Conservation (phyloP, 2,888 invertebrate species). For the Tachina grossa region DNA sequence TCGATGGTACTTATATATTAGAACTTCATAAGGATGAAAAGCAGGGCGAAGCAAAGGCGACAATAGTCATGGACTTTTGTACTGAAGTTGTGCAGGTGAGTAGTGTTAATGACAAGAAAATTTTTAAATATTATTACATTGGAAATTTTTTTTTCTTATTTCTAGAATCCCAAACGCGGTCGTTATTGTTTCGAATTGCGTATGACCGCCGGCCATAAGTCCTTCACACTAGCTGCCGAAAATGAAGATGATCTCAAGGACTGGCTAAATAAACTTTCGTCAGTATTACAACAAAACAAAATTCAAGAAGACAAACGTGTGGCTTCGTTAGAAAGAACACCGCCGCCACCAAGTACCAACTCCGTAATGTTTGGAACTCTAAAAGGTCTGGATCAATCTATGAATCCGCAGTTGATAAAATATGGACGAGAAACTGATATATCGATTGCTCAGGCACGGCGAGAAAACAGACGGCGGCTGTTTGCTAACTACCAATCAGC, state of each 20-base stretch:
- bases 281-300: slow-evolving; percentile 92
- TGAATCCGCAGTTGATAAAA: slow-evolving; percentile 95
- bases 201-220: slow-evolving; percentile 93
- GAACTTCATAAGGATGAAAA: slow-evolving; percentile 97
- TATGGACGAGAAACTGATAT: slow-evolving; percentile 95
- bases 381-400: slow-evolving; percentile 94
- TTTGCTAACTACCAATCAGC: slow-evolving; percentile 87
- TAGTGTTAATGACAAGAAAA: not conserved
- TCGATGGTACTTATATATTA: slow-evolving; percentile 94
- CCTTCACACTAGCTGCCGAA: slow-evolving; percentile 93
- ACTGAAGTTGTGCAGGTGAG: slow-evolving; percentile 92
- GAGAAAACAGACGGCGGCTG: slow-evolving; percentile 90
- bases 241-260: slow-evolving; percentile 91
- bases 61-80: slow-evolving; percentile 97
- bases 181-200: slow-evolving; percentile 93
- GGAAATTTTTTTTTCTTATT: not conserved
- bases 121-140: not conserved
- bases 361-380: slow-evolving; percentile 90
- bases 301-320: slow-evolving; percentile 90
- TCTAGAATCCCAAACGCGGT: slow-evolving; percentile 91
- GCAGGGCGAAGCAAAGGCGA: slow-evolving; percentile 94
- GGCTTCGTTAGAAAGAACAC: slow-evolving; percentile 86
- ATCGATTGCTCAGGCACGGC: slow-evolving; percentile 91
- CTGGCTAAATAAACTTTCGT: slow-evolving; percentile 92
- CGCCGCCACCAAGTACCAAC: slow-evolving; percentile 85